Evolutionary conservation across 2,113 vertebrate species (phyloP), one percentile per base, ranked within the genome.

Genomic region (Thinocorus orbignyianus): DNA sequence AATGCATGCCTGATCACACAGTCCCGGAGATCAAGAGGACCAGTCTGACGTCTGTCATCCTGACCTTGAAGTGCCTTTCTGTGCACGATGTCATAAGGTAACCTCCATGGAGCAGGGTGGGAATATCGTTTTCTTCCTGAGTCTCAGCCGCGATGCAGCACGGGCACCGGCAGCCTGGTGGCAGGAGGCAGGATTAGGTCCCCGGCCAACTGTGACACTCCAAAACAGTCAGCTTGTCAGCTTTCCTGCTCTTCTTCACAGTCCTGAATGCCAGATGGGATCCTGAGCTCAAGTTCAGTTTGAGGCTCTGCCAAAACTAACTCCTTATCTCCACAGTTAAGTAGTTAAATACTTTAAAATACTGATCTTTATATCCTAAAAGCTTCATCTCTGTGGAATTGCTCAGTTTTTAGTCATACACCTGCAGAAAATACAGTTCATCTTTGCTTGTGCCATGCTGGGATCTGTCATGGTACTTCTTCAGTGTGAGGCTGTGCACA

Each of bases 21-120:
- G 97, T 99, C 69, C 99, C 99, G 6, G 99, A 99, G 97, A 99
- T 99, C 96, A 98, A 98, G 95, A 98, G 99, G 95, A 99, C 98
- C 60, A 99, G 99, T 70, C 98, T 99, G 94, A 99, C 99, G 1
- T 98, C 99, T 35, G 99, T 99, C 46, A 97, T 99, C 88, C 98
- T 99, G 88, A 99, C 99, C 71, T 97, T 99, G 92, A 99, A 99
- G 94, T 99, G 99, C 96, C 98, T 99, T 55, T 98, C 98, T 1
- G 98, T 99, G 81, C 99, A 99, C 35, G 99, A 99, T 97, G 99
- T 99, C 81, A 99, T 99, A 91, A 98, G 99, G 99, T 99, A 98
- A 76, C 28, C n/a, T 41, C 54, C n/a, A 18, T 11, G 81, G 11
- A 18, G 24, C 1, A 15, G 7, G 3, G 52, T 30, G 18, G 64